A percentile compares a stretch with the other conserved stretches of the same genome.
Evolutionary conservation across 2,797 vertebrate species (phyloP).

Genomic region (Anableps anableps): DNA sequence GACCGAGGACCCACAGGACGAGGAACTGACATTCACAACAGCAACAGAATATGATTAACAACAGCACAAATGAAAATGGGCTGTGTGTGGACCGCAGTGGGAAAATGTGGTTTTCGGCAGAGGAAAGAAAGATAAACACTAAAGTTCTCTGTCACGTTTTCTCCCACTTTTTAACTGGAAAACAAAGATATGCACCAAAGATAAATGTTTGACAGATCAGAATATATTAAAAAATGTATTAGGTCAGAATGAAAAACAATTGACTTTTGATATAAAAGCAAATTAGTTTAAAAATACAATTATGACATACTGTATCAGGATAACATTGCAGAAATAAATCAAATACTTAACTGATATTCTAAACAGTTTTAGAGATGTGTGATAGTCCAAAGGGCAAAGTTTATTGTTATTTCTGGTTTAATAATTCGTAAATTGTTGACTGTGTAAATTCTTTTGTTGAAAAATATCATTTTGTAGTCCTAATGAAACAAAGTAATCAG

Average conservation of each 20-base stretch:
- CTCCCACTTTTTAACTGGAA: background rate
- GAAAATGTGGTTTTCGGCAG: conserved; percentile 5
- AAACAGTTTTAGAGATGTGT: background rate
- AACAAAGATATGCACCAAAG: background rate
- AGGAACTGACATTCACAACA: background rate
- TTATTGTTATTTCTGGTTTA: background rate
- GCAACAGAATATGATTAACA: conserved; percentile 12
- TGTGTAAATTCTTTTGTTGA: background rate
- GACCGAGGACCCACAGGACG: conserved; percentile 4
- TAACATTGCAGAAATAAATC: background rate
- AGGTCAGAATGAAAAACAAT: background rate
- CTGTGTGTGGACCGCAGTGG: background rate
- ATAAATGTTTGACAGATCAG: background rate
- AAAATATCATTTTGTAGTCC: background rate
- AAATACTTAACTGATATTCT: background rate
- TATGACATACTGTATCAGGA: background rate
- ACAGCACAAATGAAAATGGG: background rate
- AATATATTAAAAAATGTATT: background rate
- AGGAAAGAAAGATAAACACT: conserved; percentile 3
- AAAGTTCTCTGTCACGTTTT: background rate
- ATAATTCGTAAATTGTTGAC: background rate
- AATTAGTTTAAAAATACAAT: background rate
- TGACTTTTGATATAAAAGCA: background rate
- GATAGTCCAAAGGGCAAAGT: background rate
- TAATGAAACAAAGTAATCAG: background rate